Conservation (phyloP, 2,113 vertebrate species). For the Crotophaga sulcirostris region DNA sequence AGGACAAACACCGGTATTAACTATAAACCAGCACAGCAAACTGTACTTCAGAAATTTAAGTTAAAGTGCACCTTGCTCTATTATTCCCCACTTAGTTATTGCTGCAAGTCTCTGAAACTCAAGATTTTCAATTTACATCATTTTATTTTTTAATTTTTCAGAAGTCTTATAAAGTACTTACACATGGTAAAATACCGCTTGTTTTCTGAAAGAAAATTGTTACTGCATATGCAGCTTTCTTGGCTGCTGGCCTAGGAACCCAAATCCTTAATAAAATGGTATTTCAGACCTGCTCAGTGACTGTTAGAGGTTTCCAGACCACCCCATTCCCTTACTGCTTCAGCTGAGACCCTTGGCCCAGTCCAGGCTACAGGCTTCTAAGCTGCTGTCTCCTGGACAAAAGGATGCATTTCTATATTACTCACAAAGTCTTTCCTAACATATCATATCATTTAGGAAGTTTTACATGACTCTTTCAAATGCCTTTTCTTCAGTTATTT, state of each 20-base stretch:
- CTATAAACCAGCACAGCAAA: background rate
- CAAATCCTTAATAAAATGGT: background rate
- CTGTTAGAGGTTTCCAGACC: accelerated
- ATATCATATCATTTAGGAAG: background rate
- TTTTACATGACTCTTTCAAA: background rate
- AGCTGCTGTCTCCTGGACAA: background rate
- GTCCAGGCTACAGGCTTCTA: background rate
- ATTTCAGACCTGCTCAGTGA: background rate
- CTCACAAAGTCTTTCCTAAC: background rate
- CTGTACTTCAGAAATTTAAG: background rate
- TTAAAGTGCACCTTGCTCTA: background rate
- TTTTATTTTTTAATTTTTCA: background rate
- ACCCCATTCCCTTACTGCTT: background rate
- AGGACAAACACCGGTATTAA: background rate
- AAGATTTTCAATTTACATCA: background rate
- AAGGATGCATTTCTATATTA: background rate
- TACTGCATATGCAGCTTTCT: background rate
- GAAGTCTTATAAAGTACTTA: background rate
- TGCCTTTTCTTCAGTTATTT: background rate
- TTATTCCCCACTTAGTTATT: background rate
- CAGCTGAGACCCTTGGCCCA: background rate
- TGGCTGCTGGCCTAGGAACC: background rate
- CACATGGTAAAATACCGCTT: background rate
- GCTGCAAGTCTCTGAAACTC: background rate
- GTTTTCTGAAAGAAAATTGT: background rate